phyloP scores from a whole-genome alignment of 2,888 invertebrate species.

The Napeogenes inachia region DNA sequence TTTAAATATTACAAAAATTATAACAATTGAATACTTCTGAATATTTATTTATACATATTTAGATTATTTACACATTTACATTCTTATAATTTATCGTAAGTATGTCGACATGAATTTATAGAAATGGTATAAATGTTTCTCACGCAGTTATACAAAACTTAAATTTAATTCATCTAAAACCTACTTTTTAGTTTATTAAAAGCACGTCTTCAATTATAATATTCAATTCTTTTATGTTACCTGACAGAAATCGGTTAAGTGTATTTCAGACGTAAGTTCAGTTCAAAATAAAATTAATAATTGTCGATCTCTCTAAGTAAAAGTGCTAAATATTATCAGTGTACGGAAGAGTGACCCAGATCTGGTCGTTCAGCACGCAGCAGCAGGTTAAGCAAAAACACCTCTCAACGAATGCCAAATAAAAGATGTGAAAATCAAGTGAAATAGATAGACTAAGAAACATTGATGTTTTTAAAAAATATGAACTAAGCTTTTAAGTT shows the following conservation, averaged over 20 bases:
- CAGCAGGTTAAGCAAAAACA: slow-evolving; percentile 50
- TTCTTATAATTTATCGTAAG: too few relatives aligned
- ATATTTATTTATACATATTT: too few relatives aligned
- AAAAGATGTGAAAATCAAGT: slow-evolving; percentile 58
- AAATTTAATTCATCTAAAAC: slow-evolving; percentile 22
- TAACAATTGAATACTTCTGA: too few relatives aligned
- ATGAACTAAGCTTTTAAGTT: slow-evolving; percentile 1
- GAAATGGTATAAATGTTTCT: too few relatives aligned
- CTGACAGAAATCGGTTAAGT: slow-evolving; percentile 34
- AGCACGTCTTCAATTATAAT: slow-evolving; percentile 37
- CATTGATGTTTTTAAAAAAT: slow-evolving; percentile 18
- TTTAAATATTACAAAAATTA: too few relatives aligned
- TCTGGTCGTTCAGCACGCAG: slow-evolving; percentile 46
- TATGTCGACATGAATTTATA: too few relatives aligned
- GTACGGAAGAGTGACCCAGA: slow-evolving; percentile 62
- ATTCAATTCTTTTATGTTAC: slow-evolving; percentile 27
- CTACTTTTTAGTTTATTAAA: slow-evolving; percentile 34
- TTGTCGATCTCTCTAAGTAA: slow-evolving; percentile 62
- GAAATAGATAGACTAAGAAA: slow-evolving; percentile 40
- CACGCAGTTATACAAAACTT: slow-evolving; percentile 6
- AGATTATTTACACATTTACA: too few relatives aligned
- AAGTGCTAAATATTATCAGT: slow-evolving; percentile 65
- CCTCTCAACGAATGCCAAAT: slow-evolving; percentile 50
- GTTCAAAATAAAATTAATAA: slow-evolving; percentile 52
- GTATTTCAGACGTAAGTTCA: slow-evolving; percentile 32